Conservation (phyloP, 2,888 invertebrate species). For the Athrips mouffetella region DNA sequence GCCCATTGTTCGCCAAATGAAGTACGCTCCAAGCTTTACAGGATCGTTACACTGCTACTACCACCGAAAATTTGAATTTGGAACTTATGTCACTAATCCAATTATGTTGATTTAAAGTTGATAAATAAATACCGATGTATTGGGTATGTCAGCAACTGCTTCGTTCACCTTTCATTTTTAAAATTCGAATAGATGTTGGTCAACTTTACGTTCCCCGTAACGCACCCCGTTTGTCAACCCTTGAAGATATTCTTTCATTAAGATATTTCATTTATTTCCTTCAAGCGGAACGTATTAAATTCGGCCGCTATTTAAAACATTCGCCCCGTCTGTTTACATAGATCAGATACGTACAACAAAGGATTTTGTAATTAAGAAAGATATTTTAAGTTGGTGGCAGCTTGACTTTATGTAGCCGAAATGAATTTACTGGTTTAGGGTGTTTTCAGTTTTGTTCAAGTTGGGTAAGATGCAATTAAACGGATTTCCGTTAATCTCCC, state of each 20-base stretch:
- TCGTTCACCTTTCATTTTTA: background rate
- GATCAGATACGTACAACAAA: conserved; percentile 79
- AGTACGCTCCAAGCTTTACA: conserved; percentile 61
- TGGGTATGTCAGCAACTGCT: background rate
- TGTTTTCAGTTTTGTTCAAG: conserved; percentile 55
- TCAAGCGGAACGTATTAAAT: conserved; percentile 64
- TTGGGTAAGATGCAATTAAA: conserved; percentile 11
- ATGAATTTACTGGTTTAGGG: conserved; percentile 69
- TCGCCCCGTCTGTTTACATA: conserved; percentile 75
- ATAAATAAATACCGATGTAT: too few relatives aligned
- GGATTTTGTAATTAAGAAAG: conserved; percentile 78
- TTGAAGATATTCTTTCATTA: conserved; percentile 63
- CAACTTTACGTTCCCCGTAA: background rate
- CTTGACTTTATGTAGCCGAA: conserved; percentile 73
- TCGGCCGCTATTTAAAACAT: conserved; percentile 76
- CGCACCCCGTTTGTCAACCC: conserved; percentile 35
- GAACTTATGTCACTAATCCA: background rate
- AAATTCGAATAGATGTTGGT: background rate
- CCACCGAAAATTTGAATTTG: conserved; percentile 34
- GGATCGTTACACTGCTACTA: conserved; percentile 61
- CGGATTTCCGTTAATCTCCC: background rate
- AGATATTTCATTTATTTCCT: conserved; percentile 67
- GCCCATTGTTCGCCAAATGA: conserved; percentile 74
- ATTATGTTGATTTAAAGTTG: background rate
- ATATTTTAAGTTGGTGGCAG: conserved; percentile 76